These are phyloP conservation scores for Ostrea edulis DNA, from an alignment of 1,140 invertebrate genomes.

Conservation along the genomic window DNA sequence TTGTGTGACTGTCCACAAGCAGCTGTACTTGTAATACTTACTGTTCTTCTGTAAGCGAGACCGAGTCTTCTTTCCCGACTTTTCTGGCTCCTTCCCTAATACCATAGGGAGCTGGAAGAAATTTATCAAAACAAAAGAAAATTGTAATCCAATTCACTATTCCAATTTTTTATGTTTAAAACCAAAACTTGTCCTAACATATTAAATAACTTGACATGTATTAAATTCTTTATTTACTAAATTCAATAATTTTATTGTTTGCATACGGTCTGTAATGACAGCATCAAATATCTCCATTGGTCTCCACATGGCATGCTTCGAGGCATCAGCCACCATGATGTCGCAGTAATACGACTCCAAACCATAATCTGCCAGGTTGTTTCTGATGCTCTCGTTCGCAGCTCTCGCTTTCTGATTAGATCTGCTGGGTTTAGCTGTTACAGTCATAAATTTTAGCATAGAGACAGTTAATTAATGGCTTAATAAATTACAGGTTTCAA, in stretches of 20 bases:
- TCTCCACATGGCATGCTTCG: conserved; percentile 87
- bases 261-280: conserved; percentile 94
- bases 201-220: neutral
- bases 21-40: neutral
- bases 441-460: neutral
- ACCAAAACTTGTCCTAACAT: neutral
- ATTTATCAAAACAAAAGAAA: no score
- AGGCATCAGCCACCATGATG: conserved; percentile 93
- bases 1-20: neutral
- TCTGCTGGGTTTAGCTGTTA: conserved; percentile 79
- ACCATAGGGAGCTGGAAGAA: conserved; percentile 92
- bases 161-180: neutral
- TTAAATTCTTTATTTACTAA: no score
- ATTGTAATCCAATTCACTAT: no score
- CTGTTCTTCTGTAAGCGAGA: conserved; percentile 51
- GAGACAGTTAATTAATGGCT: no score
- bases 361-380: conserved; percentile 93
- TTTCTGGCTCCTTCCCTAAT: conserved; percentile 94
- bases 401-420: conserved; percentile 84
- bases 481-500: no score
- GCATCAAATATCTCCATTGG: conserved; percentile 78
- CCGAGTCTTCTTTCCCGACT: conserved; percentile 83
- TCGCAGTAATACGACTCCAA: conserved; percentile 89
- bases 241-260: neutral
- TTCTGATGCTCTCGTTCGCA: conserved; percentile 90